Percentiles rank a stretch among this genome's conserved stretches.
Evolutionary conservation across 2,888 invertebrate species (phyloP).

Genomic region (Malachius bipustulatus): DNA sequence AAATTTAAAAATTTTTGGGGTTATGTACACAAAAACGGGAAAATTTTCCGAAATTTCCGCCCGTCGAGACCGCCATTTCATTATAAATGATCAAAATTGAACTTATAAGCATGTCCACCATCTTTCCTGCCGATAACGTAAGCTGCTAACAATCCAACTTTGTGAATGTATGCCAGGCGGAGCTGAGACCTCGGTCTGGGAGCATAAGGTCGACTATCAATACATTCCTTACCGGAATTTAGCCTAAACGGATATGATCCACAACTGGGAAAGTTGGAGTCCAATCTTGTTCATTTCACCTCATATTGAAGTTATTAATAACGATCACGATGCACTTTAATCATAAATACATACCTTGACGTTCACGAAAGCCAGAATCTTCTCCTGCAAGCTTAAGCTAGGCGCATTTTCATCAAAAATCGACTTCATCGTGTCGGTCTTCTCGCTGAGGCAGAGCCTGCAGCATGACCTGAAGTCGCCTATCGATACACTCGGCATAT

Average conservation of each 20-base stretch:
- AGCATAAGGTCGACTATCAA: conserved; percentile 50
- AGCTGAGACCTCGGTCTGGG: conserved; percentile 35
- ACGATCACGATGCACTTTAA: conserved; percentile 33
- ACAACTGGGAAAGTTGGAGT: too few relatives aligned
- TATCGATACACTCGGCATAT: conserved; percentile 17
- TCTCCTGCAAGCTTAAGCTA: conserved; percentile 42
- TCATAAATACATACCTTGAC: conserved; percentile 48
- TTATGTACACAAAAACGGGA: too few relatives aligned
- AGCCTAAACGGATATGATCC: conserved; percentile 43
- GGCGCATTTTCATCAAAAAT: conserved; percentile 27
- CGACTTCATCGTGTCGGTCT: conserved; percentile 29
- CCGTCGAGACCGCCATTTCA: too few relatives aligned
- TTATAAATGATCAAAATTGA: too few relatives aligned
- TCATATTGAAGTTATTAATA: too few relatives aligned
- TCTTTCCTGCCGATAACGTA: conserved; percentile 2
- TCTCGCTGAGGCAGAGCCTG: conserved; percentile 34
- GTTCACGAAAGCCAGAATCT: conserved; percentile 53
- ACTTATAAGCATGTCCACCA: too few relatives aligned
- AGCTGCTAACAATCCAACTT: too few relatives aligned
- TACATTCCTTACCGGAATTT: conserved; percentile 41
- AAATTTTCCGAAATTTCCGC: too few relatives aligned
- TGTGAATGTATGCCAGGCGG: too few relatives aligned
- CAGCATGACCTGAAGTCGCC: conserved; percentile 32
- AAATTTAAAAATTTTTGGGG: too few relatives aligned
- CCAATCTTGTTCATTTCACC: too few relatives aligned